Base-by-base conservation (phyloP, 2,888 invertebrate genomes). In the Folsomia manolachei region DNA sequence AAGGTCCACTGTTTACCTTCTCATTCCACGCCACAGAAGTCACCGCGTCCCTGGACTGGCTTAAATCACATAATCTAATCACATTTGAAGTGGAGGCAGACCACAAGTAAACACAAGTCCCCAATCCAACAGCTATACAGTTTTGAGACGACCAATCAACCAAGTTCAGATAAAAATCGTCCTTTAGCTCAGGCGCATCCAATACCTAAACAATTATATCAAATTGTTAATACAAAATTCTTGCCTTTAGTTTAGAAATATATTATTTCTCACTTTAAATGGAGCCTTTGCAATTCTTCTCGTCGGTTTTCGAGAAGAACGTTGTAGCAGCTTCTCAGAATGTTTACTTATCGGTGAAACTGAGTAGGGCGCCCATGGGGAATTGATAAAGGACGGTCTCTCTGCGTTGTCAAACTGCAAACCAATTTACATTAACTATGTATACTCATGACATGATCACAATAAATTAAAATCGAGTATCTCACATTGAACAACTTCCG, bases 11-110 rank as follows among this genome's bases (percentile, higher is more conserved):
- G 71, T 81, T 82, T 80, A 86, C 86, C 79, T 97, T 88, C 83
- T 98, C 98, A 83, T 95, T 95, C 98, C 98, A 99, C 64, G 97
- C 94, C 26, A 99, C 98, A 1, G 97, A 97, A 4, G 98, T 98
- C 39, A 99, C 97, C 9, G 93, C 91, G 84, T 98, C 97, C 27
- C 91, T 91, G 84, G 96, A 96, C 27, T 90, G 89, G 2, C 94
- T 92, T 72, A 99, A 87, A 86, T 99, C 98, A 86, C 98, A 98
- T 51, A 99, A 86, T 82, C 96, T 88, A 27, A 95, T 95, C 77
- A 97, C 95, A 88, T 97, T 97, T 84, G 97, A 97, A 75, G 97
- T 98, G 83, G 95, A 95, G 9, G 98, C 98, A 82, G 96, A 97
- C 98, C 99, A 99, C 74, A 99, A 86, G 84, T 99, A 99, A 0